Evolutionary conservation across 2,888 invertebrate species (phyloP), one percentile per base, ranked within the genome.

Genomic region (Norana najaformis): DNA sequence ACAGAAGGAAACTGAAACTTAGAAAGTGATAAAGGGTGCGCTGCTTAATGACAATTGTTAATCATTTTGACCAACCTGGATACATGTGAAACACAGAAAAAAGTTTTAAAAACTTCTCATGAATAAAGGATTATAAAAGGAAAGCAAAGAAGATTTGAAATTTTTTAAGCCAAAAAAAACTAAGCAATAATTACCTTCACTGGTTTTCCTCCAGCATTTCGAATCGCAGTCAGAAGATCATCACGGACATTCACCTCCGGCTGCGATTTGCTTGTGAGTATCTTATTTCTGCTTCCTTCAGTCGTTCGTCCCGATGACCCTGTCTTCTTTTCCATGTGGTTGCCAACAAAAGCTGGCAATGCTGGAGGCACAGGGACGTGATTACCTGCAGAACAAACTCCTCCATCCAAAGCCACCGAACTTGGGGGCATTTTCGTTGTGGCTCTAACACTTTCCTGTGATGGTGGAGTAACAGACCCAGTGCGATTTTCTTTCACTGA

Each of bases 221-320:
- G 95, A 93, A 97, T 97, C 35, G 97, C 96, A 89, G 96, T 96
- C 94, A 97, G 95, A 53, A 97, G 95, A 93, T 96, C 96, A 92
- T 96, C 96, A 88, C 97, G 95, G 0, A 96, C 96, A 94, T 97
- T 96, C 3, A 94, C 93, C 88, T 93, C 92, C n/a, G 93, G 92
- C 89, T 93, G 36, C 20, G 85, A n/a, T 30, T 69, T 69, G 69
- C n/a, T 69, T 69, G 69, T n/a, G n/a, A 69, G 69, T 8, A 8
- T n/a, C n/a, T n/a, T n/a, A 69, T 69, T 69, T 69, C n/a, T 69
- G n/a, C n/a, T 69, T 69, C 69, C 69, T 69, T 69, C n/a, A n/a
- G 69, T 69, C 69, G 1, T 69, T 69, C 69, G 69, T 69, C 30
- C 69, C 30, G 69, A n/a, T n/a, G n/a, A 8, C 30, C 30, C 69